A percentile compares a stretch with the other conserved stretches of the same genome.
Evolutionary conservation across 2,797 vertebrate genomes (phyloP).

Genomic region (Lophius americanus): DNA sequence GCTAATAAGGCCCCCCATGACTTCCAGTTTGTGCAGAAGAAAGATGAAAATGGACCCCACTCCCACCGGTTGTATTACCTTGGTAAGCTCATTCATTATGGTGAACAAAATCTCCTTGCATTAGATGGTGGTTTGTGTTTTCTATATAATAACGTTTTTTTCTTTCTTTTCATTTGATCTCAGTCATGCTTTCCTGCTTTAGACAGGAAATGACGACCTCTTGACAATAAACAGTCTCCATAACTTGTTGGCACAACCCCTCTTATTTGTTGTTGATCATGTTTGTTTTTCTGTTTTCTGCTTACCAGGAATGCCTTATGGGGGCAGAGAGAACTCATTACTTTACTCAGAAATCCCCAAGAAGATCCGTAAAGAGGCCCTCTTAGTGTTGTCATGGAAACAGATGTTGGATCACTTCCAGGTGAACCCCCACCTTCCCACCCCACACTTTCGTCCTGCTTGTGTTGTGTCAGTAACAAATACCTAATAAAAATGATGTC

Average conservation of each 20-base stretch:
- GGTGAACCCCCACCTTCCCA: slow-evolving; percentile 61
- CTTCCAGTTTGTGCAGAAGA: slow-evolving; percentile 96
- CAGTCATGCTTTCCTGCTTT: slow-evolving; percentile 11
- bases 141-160: not conserved
- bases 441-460: not conserved
- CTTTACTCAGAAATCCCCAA: slow-evolving; percentile 98
- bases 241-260: not conserved
- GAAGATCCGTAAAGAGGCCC: slow-evolving; percentile 95
- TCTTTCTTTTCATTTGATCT: slow-evolving; percentile 4
- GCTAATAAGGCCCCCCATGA: slow-evolving; percentile 97
- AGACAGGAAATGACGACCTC: slow-evolving; percentile 11
- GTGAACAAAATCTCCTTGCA: too few species aligned
- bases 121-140: not conserved
- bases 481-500: not conserved
- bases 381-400: slow-evolving; percentile 96
- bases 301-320: slow-evolving; percentile 93
- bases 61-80: slow-evolving; percentile 97
- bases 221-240: slow-evolving; percentile 10
- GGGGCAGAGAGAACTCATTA: slow-evolving; percentile 96
- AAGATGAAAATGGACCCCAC: slow-evolving; percentile 90
- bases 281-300: slow-evolving; percentile 16
- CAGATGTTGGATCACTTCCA: slow-evolving; percentile 99
- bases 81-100: slow-evolving; percentile 78
- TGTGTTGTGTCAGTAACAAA: not conserved
- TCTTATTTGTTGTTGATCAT: slow-evolving; percentile 9